phyloP scores from a whole-genome alignment of 1,140 invertebrate species.

The Temnothorax nylanderi region DNA sequence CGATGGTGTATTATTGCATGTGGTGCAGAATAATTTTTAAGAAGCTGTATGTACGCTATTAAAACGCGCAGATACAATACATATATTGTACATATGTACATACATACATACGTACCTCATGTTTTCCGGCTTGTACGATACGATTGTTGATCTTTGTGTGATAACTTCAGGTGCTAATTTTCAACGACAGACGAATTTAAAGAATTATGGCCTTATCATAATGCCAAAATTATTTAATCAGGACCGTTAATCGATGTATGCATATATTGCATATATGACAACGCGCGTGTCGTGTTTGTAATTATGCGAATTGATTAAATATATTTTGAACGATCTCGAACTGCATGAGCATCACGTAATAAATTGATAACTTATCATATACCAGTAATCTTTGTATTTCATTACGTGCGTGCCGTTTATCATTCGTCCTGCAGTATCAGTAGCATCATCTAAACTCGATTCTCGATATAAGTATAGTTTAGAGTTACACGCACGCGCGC shows the following conservation, averaged over 20 bases:
- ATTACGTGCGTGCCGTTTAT: not conserved
- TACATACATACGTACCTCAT: too few species aligned
- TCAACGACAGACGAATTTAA: not conserved
- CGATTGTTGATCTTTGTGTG: too few species aligned
- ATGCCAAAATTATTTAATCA: not conserved
- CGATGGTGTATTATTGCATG: not conserved
- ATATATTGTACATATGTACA: too few species aligned
- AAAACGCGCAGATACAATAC: conserved; percentile 2
- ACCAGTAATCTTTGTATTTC: not conserved
- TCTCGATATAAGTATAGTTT: not conserved
- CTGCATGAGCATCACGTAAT: not conserved
- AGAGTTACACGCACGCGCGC: not conserved
- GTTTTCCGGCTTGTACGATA: too few species aligned
- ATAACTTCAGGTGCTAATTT: not conserved
- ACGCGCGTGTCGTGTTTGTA: not conserved
- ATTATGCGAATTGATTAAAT: conserved; percentile 4
- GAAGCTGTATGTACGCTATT: not conserved
- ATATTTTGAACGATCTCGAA: not conserved
- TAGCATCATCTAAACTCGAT: not conserved
- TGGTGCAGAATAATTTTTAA: not conserved
- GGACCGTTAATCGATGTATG: not conserved
- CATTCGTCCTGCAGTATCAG: not conserved
- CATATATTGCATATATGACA: not conserved
- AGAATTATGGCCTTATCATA: not conserved
- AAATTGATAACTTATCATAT: not conserved